A percentile compares a stretch with the other conserved stretches of the same genome.
Evolutionary conservation across 2,888 invertebrate genomes (phyloP).

Genomic region (Tachina lurida): DNA sequence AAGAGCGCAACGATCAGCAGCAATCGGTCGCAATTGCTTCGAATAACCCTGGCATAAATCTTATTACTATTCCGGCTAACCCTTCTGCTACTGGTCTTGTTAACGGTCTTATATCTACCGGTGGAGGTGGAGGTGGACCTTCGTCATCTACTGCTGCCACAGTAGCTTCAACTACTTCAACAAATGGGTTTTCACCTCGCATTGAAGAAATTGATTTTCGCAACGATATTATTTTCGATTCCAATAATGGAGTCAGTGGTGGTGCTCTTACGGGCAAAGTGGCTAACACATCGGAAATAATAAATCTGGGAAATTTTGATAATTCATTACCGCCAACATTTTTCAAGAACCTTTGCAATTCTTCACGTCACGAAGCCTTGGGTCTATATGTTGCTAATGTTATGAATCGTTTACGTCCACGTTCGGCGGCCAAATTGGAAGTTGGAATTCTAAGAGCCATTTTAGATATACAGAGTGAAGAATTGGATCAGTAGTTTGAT

Average conservation of each 20-base stretch:
- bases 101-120: constrained; percentile 71
- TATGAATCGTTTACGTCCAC: constrained; percentile 80
- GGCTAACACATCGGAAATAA: constrained; percentile 74
- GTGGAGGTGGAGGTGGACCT: constrained; percentile 59
- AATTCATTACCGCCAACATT: constrained; percentile 81
- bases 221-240: constrained; percentile 80
- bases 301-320: constrained; percentile 81
- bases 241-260: constrained; percentile 67
- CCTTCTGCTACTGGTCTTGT: constrained; percentile 71
- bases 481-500: constrained; percentile 76
- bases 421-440: constrained; percentile 80
- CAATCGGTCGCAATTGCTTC: constrained; percentile 55
- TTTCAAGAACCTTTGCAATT: constrained; percentile 82
- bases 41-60: constrained; percentile 77
- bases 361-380: constrained; percentile 80
- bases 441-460: constrained; percentile 81
- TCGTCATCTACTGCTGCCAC: constrained; percentile 77
- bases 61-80: constrained; percentile 80
- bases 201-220: constrained; percentile 80
- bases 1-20: constrained; percentile 75
- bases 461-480: constrained; percentile 81
- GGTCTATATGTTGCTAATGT: constrained; percentile 82
- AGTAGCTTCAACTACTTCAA: constrained; percentile 77
- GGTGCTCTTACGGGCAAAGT: constrained; percentile 55
- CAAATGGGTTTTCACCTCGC: constrained; percentile 80